These are phyloP conservation scores for Anneissia japonica DNA, from an alignment of 35 echinoderm and acorn worm genomes.

Conservation along the genomic window DNA sequence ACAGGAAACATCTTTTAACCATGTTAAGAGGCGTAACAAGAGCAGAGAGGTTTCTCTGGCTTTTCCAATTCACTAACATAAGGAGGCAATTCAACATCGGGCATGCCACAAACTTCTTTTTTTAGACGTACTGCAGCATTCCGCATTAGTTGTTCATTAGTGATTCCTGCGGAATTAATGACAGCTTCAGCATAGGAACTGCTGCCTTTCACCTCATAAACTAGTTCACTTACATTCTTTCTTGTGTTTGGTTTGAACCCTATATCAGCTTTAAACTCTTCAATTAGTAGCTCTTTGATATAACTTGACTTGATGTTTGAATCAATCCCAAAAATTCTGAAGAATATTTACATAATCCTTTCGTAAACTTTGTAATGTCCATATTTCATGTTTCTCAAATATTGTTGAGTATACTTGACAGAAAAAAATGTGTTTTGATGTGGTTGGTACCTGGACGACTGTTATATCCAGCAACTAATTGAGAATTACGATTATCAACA, in stretches of 20 bases:
- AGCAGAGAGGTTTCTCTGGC: constrained; percentile 9
- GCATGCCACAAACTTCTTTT: constrained; percentile 13
- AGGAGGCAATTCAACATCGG: constrained; percentile 7
- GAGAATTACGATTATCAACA: no score
- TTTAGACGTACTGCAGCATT: constrained; percentile 18
- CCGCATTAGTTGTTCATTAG: constrained; percentile 24
- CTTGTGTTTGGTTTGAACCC: neutral
- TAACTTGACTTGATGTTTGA: no score
- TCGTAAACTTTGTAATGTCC: no score
- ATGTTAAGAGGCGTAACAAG: constrained; percentile 9
- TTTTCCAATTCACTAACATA: constrained; percentile 11
- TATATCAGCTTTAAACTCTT: neutral
- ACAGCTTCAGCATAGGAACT: constrained; percentile 26
- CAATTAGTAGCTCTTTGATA: no score
- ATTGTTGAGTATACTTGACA: no score
- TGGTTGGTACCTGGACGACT: no score
- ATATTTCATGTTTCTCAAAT: no score
- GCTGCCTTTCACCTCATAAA: constrained; percentile 22
- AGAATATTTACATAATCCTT: no score
- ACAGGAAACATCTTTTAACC: neutral
- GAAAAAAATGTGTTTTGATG: no score
- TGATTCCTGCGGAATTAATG: constrained; percentile 20
- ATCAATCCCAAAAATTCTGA: no score
- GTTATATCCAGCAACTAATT: no score
- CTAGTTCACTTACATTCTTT: constrained; percentile 22